These are phyloP conservation scores for Halesus radiatus DNA, from an alignment of 1,140 invertebrate genomes.

Conservation along the genomic window DNA sequence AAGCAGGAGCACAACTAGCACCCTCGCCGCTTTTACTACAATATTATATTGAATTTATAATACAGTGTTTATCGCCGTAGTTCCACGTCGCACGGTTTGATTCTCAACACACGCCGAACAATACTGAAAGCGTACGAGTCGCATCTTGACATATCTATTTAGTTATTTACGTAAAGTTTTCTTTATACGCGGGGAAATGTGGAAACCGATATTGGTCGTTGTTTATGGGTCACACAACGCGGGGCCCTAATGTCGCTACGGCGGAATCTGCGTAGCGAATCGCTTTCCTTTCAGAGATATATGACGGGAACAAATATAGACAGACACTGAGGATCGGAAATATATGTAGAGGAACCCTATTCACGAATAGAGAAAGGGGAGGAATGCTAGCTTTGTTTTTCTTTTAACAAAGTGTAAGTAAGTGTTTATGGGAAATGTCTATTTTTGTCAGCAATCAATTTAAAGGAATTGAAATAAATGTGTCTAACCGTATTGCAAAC, in stretches of 20 bases:
- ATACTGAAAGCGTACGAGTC: conserved; percentile 44
- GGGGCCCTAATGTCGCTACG: conserved; percentile 5
- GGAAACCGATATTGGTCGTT: conserved; percentile 46
- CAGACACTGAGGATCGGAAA: background rate
- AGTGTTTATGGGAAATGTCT: too few species aligned
- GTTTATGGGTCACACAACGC: conserved; percentile 40
- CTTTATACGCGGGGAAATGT: conserved; percentile 37
- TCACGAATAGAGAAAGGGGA: background rate
- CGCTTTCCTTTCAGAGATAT: conserved; percentile 24
- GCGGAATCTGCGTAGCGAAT: conserved; percentile 50
- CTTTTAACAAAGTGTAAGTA: too few species aligned
- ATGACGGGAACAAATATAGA: background rate
- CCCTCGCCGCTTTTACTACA: background rate
- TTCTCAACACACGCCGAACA: conserved; percentile 50
- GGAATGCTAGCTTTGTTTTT: too few species aligned
- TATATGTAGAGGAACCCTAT: background rate
- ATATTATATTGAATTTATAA: conserved; percentile 40
- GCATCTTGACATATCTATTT: conserved; percentile 56
- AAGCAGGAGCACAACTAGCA: conserved; percentile 48
- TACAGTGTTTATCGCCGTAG: conserved; percentile 44
- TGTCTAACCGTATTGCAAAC: too few species aligned
- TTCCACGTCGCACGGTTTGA: conserved; percentile 40
- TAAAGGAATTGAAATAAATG: too few species aligned
- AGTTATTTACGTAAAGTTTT: conserved; percentile 39
- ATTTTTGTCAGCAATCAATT: too few species aligned